Base-by-base conservation (phyloP, 2,888 invertebrate genomes). In the Drosophila parthenogenetica region DNA sequence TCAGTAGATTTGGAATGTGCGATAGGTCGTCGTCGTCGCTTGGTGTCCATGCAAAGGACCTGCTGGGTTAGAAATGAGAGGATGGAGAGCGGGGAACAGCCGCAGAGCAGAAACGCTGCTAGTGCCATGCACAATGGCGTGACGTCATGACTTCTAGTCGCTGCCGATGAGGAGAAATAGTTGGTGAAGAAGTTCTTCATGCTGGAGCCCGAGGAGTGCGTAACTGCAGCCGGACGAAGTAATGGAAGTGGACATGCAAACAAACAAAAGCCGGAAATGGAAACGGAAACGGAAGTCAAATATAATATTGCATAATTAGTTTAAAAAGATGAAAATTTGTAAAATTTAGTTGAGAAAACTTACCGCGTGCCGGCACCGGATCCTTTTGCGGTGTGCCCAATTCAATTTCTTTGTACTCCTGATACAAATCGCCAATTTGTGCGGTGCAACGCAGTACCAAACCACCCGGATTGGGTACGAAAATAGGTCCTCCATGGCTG, bases 281-380 rank as follows among this genome's bases (percentile, higher is more conserved):
- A 63, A 61, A 54, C 62, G 80, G 73, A 77, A 74, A 64, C 69
- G 68, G 77, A 77, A 79, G 54, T 22, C 65, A 74, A 53, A 85
- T 78, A 74, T 77, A 61, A 65, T 72, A 72, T 69, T 68, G 39
- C 55, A 64, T 73, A 86, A 72, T 81, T 71, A 73, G 70, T 53
- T 73, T 58, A 45, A 45, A 29, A 43, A 39, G 13, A 42, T 16
- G 17, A 29, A 29, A 29, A 29, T 8, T 29, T 29, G 7, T 29
- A 2, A 29, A 8, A 29, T 29, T 29, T 8, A 29, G 29, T 29
- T 29, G 7, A 48, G n/a, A 25, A 3, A 46, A 75, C 82, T 93
- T 91, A 96, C 96, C 96, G 93, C 96, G 94, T 91, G 96, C 96
- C 17, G 96, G 96, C 82, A 96, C 94, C 5, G 96, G 96, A 92